phyloP scores from a whole-genome alignment of 2,797 vertebrate species.

The Austrolebias charrua region DNA sequence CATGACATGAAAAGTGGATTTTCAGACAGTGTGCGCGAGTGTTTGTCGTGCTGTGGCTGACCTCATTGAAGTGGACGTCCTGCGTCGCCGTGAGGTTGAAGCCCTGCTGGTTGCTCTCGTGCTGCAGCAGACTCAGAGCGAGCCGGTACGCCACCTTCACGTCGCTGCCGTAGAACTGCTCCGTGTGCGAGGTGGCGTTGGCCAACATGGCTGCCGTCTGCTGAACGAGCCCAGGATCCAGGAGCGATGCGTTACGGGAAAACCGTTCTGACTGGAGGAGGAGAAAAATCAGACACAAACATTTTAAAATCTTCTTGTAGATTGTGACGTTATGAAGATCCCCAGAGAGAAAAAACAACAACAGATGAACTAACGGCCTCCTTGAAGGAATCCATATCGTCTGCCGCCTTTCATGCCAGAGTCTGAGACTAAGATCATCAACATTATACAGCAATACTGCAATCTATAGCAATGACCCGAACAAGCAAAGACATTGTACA shows the following conservation, averaged over 20 bases:
- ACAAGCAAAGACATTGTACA: no score
- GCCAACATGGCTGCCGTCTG: constrained; percentile 82
- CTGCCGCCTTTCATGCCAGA: no score
- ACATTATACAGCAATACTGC: no score
- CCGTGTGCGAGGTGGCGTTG: constrained; percentile 83
- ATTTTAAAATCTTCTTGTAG: neutral
- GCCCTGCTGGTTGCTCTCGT: constrained; percentile 88
- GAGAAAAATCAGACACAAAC: constrained; percentile 4
- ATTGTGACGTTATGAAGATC: neutral
- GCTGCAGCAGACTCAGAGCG: constrained; percentile 83
- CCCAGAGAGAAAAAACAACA: neutral
- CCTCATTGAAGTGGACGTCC: constrained; percentile 95
- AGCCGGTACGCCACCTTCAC: constrained; percentile 88
- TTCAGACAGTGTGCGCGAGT: no score
- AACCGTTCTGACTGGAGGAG: constrained; percentile 82
- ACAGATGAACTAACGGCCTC: neutral
- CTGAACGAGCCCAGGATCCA: constrained; percentile 82
- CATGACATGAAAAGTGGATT: no score
- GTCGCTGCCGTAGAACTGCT: constrained; percentile 87
- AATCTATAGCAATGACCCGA: no score
- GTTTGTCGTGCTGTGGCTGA: no score
- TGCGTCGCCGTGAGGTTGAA: constrained; percentile 92
- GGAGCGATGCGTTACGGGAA: constrained; percentile 78
- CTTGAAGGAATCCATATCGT: no score
- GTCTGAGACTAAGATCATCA: no score